Percentiles rank a stretch among this genome's conserved stretches.
These are phyloP conservation scores for Pavo muticus DNA, from an alignment of 2,113 vertebrate species.

Conservation along the genomic window DNA sequence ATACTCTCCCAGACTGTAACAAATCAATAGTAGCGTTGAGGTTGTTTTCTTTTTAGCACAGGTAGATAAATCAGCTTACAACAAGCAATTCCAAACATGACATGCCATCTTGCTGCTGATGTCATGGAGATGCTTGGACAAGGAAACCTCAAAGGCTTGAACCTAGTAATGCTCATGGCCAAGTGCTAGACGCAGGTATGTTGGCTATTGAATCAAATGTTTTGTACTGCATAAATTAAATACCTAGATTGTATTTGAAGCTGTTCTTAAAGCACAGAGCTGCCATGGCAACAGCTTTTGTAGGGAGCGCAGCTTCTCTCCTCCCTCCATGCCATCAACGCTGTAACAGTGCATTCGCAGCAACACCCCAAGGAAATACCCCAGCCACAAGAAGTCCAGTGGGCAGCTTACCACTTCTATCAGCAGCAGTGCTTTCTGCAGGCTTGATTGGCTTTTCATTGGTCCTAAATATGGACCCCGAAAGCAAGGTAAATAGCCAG, in stretches of 20 bases:
- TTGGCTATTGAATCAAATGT: rapidly evolving
- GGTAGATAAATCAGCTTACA: not conserved
- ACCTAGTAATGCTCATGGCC: not conserved
- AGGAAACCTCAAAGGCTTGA: not conserved
- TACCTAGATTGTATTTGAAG: not conserved
- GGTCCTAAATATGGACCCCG: not conserved
- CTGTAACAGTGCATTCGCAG: not conserved
- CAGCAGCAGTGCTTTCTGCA: not conserved
- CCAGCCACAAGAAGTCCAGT: not conserved
- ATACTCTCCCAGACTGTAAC: not conserved
- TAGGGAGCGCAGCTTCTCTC: not conserved
- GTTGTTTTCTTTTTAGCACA: not conserved
- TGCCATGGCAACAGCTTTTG: not conserved
- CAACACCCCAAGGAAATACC: not conserved
- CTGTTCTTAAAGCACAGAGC: not conserved
- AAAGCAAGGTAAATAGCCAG: not conserved
- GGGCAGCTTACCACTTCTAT: not conserved
- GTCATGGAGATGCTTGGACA: not conserved
- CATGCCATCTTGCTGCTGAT: rapidly evolving
- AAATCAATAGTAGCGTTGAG: not conserved
- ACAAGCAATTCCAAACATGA: not conserved
- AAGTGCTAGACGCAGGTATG: not conserved
- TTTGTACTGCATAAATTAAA: not conserved
- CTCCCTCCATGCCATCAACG: not conserved
- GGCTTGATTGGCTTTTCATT: not conserved